phyloP scores from a whole-genome alignment of 2,888 invertebrate species.

The Trichogramma evanescens region DNA sequence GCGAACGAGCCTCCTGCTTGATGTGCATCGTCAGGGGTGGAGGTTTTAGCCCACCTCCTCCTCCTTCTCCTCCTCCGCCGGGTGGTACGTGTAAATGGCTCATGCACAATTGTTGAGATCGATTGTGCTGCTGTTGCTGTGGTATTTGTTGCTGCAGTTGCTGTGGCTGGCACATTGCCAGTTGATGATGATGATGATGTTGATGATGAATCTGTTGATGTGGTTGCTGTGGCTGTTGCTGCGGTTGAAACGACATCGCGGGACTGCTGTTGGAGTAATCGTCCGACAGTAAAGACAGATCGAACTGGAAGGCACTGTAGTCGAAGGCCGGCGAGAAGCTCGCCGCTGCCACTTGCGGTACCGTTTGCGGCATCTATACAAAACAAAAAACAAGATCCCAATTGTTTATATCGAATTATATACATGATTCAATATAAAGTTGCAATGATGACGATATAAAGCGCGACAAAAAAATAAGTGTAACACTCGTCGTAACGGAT shows the following conservation, averaged over 20 bases:
- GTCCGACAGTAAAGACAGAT: slow-evolving; percentile 66
- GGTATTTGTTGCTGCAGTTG: not conserved
- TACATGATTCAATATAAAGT: too few relatives aligned
- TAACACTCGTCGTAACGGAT: too few relatives aligned
- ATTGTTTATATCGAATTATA: not conserved
- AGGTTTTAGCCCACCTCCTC: not conserved
- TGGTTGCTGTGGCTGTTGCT: not conserved
- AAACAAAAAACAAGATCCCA: slow-evolving; percentile 19
- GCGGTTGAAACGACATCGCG: slow-evolving; percentile 16
- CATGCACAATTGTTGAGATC: not conserved
- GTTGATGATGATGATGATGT: too few relatives aligned
- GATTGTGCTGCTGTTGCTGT: too few relatives aligned
- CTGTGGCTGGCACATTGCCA: not conserved
- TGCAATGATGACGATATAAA: too few relatives aligned
- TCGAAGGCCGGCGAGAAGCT: slow-evolving; percentile 70
- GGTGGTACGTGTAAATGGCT: not conserved
- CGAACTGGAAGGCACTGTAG: slow-evolving; percentile 62
- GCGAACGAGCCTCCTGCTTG: slow-evolving; percentile 52
- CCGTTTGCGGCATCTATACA: slow-evolving; percentile 75
- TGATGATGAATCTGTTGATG: not conserved
- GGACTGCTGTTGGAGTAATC: slow-evolving; percentile 37
- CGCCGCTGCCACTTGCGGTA: slow-evolving; percentile 64
- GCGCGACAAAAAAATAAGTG: too few relatives aligned
- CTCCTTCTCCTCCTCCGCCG: not conserved
- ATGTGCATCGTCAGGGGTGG: slow-evolving; percentile 39